Evolutionary conservation across 2,888 invertebrate genomes (phyloP), one percentile per base, ranked within the genome.

Genomic region (Pachliopta kotzebuea): DNA sequence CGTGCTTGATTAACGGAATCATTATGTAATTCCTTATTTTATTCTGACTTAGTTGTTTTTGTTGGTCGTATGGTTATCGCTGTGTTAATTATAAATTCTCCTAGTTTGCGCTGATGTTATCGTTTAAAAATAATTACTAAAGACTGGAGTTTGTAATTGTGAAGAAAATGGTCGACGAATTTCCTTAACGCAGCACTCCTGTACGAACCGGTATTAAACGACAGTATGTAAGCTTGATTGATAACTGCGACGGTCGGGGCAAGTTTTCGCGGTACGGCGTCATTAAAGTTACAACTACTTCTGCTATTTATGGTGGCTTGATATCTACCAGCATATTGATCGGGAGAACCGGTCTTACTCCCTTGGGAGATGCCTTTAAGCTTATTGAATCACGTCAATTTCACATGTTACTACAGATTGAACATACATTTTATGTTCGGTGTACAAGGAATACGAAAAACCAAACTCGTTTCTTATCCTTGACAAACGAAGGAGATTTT

Each of bases 301-400:
- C 26, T 85, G 81, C 85, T 87, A 84, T 87, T 85, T 90, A 89
- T 85, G 88, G 89, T 82, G 80, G 76, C 75, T 72, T 71, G 82
- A 78, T 83, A 83, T 84, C 83, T 83, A 75, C 80, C 76, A 76
- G 83, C 83, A 81, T 88, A 88, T 86, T 85, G 88, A 88, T 85
- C 81, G 79, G 75, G 72, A 72, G 73, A 77, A 85, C 83, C 81
- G 83, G 84, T 84, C 79, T 59, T 24, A 9, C 65, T 65, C 61
- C 67, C 69, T 63, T 70, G 66, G 65, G 69, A 62, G 66, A 67
- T 67, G 67, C 63, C 17, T 18, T n/a, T 58, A 58, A 49, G 14
- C 14, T 58, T 42, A 50, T 37, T 50, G 7, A 65, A 53, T 82
- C 84, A 82, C 80, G 73, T 81, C 79, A 79, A 7, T 58, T 56